These are phyloP conservation scores for Pandemis corylana DNA, from an alignment of 2,888 invertebrate genomes.

Conservation along the genomic window DNA sequence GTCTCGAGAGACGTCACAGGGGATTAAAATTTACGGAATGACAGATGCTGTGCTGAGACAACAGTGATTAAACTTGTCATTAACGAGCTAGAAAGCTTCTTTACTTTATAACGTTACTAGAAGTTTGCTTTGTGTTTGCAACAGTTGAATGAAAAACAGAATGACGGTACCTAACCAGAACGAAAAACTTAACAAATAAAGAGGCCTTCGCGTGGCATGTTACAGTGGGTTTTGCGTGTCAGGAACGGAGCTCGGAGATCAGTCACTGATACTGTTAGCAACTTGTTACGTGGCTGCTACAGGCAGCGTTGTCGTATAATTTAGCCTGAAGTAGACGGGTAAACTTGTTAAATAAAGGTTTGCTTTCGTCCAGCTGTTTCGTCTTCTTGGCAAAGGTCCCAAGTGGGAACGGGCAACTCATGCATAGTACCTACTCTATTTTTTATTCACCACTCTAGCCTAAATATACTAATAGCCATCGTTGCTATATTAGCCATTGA, in stretches of 20 bases:
- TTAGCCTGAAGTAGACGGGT: constrained; percentile 26
- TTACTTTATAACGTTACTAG: constrained; percentile 1
- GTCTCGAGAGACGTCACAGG: constrained; percentile 35
- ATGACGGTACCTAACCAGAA: not conserved
- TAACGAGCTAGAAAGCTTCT: constrained; percentile 24
- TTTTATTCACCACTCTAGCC: not conserved
- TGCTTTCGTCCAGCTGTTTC: constrained; percentile 4
- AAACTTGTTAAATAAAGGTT: constrained; percentile 25
- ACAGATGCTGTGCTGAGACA: constrained; percentile 40
- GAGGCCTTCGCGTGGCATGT: constrained; percentile 17
- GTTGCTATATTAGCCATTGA: constrained; percentile 9
- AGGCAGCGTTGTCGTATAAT: constrained; percentile 25
- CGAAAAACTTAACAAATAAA: constrained; percentile 14
- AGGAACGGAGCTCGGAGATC: constrained; percentile 38
- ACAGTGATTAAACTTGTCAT: constrained; percentile 41
- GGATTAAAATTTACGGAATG: constrained; percentile 41
- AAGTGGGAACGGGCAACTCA: not conserved
- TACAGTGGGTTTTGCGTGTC: constrained; percentile 26
- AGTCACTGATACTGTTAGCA: constrained; percentile 50
- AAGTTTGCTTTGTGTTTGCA: not conserved
- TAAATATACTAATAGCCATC: not conserved
- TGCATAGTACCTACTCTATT: not conserved
- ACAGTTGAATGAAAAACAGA: not conserved
- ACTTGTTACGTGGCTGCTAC: constrained; percentile 49
- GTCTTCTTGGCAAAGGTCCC: not conserved